A percentile compares a stretch with the other conserved stretches of the same genome.
phyloP scores from a whole-genome alignment of 2,797 vertebrate genomes.

The Paedocypris micromegethes region DNA sequence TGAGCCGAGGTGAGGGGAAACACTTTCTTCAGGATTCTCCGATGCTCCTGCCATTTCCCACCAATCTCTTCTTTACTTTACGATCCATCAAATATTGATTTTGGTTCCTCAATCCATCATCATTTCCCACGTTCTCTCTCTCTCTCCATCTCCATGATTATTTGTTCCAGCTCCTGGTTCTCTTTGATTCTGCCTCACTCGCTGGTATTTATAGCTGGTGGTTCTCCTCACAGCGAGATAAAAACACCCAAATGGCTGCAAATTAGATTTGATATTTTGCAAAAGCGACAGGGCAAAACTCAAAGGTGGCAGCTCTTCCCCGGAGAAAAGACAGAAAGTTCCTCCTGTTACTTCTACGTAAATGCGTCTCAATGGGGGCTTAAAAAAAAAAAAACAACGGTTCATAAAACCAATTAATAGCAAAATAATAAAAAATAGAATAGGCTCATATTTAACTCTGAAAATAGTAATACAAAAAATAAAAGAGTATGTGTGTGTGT shows the following conservation, averaged over 20 bases:
- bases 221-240: conserved; percentile 32
- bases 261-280: conserved; percentile 48
- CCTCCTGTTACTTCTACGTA: conserved; percentile 34
- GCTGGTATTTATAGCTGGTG: conserved; percentile 45
- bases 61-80: conserved; percentile 25
- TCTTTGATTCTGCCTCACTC: conserved; percentile 41
- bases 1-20: conserved; percentile 38
- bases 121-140: not conserved
- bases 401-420: conserved; percentile 28
- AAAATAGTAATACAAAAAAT: too few relatives aligned
- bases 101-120: conserved; percentile 13
- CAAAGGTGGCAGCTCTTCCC: conserved; percentile 35
- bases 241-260: conserved; percentile 44
- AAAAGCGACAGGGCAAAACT: conserved; percentile 45
- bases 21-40: conserved; percentile 27
- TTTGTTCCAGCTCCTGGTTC: conserved; percentile 29
- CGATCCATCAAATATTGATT: conserved; percentile 12
- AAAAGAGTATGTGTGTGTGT: conserved; percentile 2
- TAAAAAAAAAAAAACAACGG: conserved; percentile 35
- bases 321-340: conserved; percentile 34
- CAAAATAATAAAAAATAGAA: too few relatives aligned
- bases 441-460: too few relatives aligned
- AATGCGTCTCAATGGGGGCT: conserved; percentile 33
- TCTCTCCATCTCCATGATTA: conserved; percentile 19
- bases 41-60: conserved; percentile 21